phyloP scores from a whole-genome alignment of 2,113 vertebrate species.

The Sorex araneus region DNA sequence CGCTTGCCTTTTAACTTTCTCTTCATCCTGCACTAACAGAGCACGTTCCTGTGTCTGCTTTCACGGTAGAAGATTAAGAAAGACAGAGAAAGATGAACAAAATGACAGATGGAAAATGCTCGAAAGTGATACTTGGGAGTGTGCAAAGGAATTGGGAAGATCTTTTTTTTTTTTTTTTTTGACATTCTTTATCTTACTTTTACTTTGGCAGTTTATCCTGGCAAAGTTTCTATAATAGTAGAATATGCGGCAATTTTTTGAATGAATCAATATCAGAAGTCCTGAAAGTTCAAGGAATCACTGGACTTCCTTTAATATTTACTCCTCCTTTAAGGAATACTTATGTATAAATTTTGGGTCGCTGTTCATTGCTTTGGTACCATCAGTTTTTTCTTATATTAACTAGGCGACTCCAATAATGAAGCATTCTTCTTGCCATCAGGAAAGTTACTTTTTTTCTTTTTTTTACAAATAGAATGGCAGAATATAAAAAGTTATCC shows the following conservation, averaged over 20 bases:
- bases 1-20: constrained; percentile 92
- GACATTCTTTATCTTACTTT: constrained; percentile 38
- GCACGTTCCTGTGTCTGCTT: constrained; percentile 93
- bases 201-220: constrained; percentile 49
- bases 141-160: constrained; percentile 88
- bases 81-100: constrained; percentile 97
- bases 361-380: not conserved
- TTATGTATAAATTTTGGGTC: not conserved
- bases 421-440: constrained; percentile 55
- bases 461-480: constrained; percentile 74
- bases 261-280: constrained; percentile 59
- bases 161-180: constrained; percentile 2
- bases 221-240: constrained; percentile 29
- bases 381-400: constrained; percentile 53
- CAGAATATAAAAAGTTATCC: constrained; percentile 81
- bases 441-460: constrained; percentile 52
- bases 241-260: not conserved
- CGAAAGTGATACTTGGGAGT: constrained; percentile 91
- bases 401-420: not conserved
- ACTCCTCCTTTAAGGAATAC: constrained; percentile 45
- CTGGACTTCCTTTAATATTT: constrained; percentile 28
- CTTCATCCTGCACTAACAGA: constrained; percentile 93
- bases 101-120: constrained; percentile 92
- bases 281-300: constrained; percentile 38
- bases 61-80: constrained; percentile 94